Evolutionary conservation across 1,140 invertebrate species (phyloP).

Genomic region (Andrena cerasifolii): DNA sequence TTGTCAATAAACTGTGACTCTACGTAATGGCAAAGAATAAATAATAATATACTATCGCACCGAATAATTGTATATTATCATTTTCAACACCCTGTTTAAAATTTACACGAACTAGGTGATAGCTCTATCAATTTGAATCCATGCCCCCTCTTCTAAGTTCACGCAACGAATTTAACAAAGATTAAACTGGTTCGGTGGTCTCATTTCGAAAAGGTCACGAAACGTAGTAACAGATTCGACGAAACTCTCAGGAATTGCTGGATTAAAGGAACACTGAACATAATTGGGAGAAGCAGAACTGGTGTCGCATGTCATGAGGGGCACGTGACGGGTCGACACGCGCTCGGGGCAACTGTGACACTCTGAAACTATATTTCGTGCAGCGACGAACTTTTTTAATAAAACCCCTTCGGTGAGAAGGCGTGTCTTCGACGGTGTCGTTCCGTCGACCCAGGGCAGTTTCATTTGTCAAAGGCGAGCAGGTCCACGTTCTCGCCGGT

Average conservation of each 20-base stretch:
- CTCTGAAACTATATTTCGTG: background rate
- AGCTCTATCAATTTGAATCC: too few relatives aligned
- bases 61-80: too few relatives aligned
- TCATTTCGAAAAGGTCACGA: background rate
- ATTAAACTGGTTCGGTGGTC: background rate
- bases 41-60: too few relatives aligned
- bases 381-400: slow-evolving; percentile 42
- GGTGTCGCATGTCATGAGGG: background rate
- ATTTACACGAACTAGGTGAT: too few relatives aligned
- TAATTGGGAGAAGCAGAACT: background rate
- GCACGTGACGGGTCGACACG: slow-evolving; percentile 6
- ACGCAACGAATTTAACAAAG: background rate
- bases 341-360: background rate
- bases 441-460: background rate
- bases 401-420: background rate
- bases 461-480: background rate
- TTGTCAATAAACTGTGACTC: too few relatives aligned
- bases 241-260: background rate
- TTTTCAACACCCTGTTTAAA: too few relatives aligned
- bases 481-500: background rate
- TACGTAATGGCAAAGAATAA: too few relatives aligned
- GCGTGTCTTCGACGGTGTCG: background rate
- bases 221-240: background rate
- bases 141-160: too few relatives aligned
- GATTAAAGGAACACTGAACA: background rate